These are phyloP conservation scores for Antitype chi DNA, from an alignment of 2,888 invertebrate genomes.

Conservation along the genomic window DNA sequence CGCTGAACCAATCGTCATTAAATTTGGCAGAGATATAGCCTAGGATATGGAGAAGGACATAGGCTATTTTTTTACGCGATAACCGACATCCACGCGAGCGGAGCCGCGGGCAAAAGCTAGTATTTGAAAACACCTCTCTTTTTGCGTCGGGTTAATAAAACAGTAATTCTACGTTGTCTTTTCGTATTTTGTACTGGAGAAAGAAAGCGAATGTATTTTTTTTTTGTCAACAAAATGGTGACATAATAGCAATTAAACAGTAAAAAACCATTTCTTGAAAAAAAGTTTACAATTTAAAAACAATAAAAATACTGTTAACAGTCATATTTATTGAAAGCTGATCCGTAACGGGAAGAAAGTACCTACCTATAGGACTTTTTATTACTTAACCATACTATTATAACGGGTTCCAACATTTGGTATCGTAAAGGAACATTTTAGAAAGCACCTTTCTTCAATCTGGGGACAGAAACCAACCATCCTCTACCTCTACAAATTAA, in stretches of 20 bases:
- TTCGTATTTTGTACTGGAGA: not conserved
- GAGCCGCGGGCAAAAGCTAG: too few species aligned
- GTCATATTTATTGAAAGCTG: slow-evolving; percentile 1
- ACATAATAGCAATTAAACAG: not conserved
- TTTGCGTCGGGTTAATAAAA: too few species aligned
- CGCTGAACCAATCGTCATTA: too few species aligned
- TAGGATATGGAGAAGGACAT: too few species aligned
- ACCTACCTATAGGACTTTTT: not conserved
- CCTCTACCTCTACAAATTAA: not conserved
- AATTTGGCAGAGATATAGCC: too few species aligned
- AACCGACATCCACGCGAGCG: too few species aligned
- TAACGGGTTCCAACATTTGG: slow-evolving; percentile 49
- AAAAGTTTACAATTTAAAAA: not conserved
- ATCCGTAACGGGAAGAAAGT: not conserved
- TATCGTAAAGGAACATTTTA: slow-evolving; percentile 14
- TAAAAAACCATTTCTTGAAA: not conserved
- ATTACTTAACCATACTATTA: slow-evolving; percentile 13
- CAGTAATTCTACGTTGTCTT: too few species aligned
- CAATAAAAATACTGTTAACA: slow-evolving; percentile 1
- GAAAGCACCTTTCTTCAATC: slow-evolving; percentile 8
- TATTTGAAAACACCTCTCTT: too few species aligned
- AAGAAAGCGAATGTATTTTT: not conserved
- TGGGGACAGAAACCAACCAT: not conserved
- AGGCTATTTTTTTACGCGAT: too few species aligned
- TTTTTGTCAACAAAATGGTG: not conserved